Conservation (phyloP, 2,888 invertebrate genomes). For the Cataglyphis livida region DNA sequence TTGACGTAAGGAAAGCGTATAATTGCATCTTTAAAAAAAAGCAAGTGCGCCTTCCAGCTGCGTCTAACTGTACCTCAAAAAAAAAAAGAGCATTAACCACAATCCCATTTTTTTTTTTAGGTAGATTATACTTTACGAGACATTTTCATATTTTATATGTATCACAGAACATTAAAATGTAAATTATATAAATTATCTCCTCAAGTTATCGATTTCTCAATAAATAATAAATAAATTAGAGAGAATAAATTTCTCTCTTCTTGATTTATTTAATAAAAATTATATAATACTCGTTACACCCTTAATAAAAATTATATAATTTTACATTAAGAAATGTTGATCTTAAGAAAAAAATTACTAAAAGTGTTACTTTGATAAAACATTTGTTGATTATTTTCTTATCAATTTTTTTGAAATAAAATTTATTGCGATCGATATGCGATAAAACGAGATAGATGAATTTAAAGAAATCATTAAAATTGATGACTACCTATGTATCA, state of each 20-base stretch:
- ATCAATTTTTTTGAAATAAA: background rate
- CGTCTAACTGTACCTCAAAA: background rate
- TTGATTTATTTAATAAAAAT: background rate
- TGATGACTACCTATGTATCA: slow-evolving; percentile 11
- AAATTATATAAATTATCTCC: background rate
- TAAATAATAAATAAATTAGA: too few relatives aligned
- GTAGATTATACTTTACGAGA: background rate
- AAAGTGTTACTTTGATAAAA: background rate
- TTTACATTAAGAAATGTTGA: background rate
- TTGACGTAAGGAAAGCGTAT: background rate
- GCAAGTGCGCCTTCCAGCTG: background rate
- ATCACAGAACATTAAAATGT: background rate
- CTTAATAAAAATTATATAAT: background rate
- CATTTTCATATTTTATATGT: background rate
- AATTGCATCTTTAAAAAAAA: slow-evolving; percentile 14
- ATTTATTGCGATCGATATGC: slow-evolving; percentile 1
- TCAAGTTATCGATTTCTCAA: slow-evolving; percentile 12
- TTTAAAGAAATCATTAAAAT: slow-evolving; percentile 19
- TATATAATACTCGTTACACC: too few relatives aligned
- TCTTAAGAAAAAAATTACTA: background rate
- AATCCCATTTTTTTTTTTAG: background rate
- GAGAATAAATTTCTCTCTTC: too few relatives aligned
- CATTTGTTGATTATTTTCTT: background rate
- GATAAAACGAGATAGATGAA: background rate
- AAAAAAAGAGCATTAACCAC: background rate